Conservation (phyloP, 2,797 vertebrate species). For the Helicolenus hilgendorfi region DNA sequence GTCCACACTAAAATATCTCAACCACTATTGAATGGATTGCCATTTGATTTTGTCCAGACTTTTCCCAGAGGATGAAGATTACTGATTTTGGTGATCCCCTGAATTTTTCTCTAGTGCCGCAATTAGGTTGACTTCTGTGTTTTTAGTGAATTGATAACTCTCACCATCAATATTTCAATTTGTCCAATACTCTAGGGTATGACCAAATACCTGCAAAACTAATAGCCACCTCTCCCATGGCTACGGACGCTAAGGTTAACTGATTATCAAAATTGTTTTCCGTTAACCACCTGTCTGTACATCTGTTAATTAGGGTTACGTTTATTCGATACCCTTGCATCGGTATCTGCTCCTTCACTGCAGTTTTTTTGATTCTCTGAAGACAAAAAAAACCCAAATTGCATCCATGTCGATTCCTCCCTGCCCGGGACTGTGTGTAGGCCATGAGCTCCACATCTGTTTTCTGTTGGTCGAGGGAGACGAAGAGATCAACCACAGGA, state of each 20-base stretch:
- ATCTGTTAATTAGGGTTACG: not conserved
- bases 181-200: too few relatives aligned
- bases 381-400: not conserved
- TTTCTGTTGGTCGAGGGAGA: constrained; percentile 85
- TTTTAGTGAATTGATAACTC: not conserved
- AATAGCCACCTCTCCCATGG: too few relatives aligned
- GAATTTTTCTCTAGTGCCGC: not conserved
- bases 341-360: not conserved
- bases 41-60: not conserved
- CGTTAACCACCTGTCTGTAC: not conserved
- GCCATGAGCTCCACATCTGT: constrained; percentile 88
- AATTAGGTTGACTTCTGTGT: not conserved
- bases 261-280: not conserved
- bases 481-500: constrained; percentile 90
- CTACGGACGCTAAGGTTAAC: not conserved
- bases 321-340: not conserved
- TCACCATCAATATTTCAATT: too few relatives aligned
- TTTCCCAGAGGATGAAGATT: not conserved
- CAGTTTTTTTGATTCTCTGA: not conserved
- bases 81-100: not conserved
- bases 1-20: not conserved
- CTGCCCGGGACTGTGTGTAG: constrained; percentile 50
- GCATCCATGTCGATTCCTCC: constrained; percentile 32
- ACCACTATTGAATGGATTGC: not conserved
- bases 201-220: too few relatives aligned